These are phyloP conservation scores for Flabesymbios commensalis DNA, from an alignment of 2,888 invertebrate genomes.

Conservation along the genomic window DNA sequence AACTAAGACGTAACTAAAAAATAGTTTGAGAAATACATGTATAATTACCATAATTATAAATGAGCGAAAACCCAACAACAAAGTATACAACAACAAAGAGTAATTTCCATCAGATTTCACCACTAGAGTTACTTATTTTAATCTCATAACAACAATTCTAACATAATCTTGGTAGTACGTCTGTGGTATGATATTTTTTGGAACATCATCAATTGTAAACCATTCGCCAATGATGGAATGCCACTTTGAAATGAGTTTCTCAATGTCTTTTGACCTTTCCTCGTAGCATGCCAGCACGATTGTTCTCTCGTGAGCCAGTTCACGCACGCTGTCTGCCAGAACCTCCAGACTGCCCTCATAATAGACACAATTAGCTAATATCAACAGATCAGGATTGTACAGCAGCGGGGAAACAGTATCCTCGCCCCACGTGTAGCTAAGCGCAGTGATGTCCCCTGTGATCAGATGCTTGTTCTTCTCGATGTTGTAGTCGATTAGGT, in stretches of 20 bases:
- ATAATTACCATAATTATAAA: no score
- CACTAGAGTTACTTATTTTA: no score
- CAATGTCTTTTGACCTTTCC: conserved; percentile 65
- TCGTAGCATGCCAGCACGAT: conserved; percentile 72
- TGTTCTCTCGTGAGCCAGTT: conserved; percentile 64
- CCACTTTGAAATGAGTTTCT: conserved; percentile 65
- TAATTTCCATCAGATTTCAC: no score
- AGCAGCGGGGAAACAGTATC: background rate
- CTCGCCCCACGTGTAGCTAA: conserved; percentile 68
- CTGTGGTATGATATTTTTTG: no score
- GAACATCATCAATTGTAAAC: conserved; percentile 41
- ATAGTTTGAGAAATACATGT: no score
- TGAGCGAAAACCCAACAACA: no score
- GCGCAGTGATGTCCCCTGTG: conserved; percentile 66
- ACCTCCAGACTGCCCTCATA: conserved; percentile 63
- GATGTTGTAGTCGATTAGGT: conserved; percentile 70
- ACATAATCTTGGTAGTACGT: no score
- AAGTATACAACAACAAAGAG: no score
- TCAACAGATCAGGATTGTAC: conserved; percentile 50
- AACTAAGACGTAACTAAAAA: no score
- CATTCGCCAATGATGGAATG: conserved; percentile 65
- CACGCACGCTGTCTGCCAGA: conserved; percentile 68
- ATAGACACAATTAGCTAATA: conserved; percentile 65
- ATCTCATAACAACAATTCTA: background rate
- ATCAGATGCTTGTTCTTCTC: conserved; percentile 63